These are phyloP conservation scores for Ochropleura leucogaster DNA, from an alignment of 2,888 invertebrate genomes.

Conservation along the genomic window DNA sequence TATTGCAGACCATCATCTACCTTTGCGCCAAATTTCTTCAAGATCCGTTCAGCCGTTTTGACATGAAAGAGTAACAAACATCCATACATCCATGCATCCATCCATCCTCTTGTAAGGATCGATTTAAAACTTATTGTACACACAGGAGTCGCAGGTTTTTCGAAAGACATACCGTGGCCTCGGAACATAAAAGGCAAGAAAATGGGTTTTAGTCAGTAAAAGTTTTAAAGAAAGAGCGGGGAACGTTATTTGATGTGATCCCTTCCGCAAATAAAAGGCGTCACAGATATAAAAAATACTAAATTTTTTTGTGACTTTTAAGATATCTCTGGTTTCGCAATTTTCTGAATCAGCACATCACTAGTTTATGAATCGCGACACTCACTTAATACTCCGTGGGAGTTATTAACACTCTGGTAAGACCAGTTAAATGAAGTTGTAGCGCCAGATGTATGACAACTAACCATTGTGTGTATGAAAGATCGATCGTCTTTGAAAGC, in stretches of 20 bases:
- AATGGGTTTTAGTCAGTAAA: too few relatives aligned
- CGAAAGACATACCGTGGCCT: too few relatives aligned
- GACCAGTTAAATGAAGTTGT: constrained; percentile 66
- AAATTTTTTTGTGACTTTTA: neutral
- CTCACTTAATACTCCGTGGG: constrained; percentile 67
- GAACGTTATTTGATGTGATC: too few relatives aligned
- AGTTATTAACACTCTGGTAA: constrained; percentile 62
- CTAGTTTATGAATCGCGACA: constrained; percentile 55
- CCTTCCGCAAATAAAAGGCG: neutral
- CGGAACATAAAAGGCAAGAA: too few relatives aligned
- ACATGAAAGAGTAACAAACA: too few relatives aligned
- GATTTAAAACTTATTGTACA: neutral
- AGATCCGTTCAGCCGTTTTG: too few relatives aligned
- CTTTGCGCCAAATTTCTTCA: too few relatives aligned
- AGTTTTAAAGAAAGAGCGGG: too few relatives aligned
- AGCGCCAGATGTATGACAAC: constrained; percentile 47
- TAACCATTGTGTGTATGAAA: constrained; percentile 37
- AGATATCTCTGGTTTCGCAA: neutral
- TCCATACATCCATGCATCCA: too few relatives aligned
- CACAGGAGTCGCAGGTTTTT: neutral
- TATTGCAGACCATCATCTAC: too few relatives aligned
- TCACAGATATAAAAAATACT: neutral
- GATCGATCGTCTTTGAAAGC: neutral
- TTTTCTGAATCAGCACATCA: constrained; percentile 40
- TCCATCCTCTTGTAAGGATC: too few relatives aligned